Evolutionary conservation across 2,113 vertebrate species (phyloP), one percentile per base, ranked within the genome.

Genomic region (Camelus bactrianus): DNA sequence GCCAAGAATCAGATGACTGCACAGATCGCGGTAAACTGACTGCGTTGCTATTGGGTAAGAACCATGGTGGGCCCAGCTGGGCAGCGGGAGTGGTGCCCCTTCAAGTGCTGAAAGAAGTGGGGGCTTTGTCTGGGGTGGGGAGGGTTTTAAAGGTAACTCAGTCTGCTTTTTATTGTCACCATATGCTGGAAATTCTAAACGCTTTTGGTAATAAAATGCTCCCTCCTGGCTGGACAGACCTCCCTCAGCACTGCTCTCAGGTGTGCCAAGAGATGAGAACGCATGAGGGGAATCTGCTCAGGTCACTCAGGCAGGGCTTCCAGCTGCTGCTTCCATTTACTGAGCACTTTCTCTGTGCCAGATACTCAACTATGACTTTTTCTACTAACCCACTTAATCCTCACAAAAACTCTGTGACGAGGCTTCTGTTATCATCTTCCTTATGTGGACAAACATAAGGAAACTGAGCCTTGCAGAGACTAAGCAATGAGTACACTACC

Each of bases 51-150:
- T 0, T 24, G 54, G 48, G 52, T 4, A 17, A 12, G 65, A 69
- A 32, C 26, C 8, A 8, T 1, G 15, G 28, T 2, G 7, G 20
- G 2, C 0, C 4, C 11, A 6, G 7, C 0, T 1, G 48, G 50
- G 0, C 16, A 32, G 5, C 4, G 42, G n/a, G 8, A 3, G 15
- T 0, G 35, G 4, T 0, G 0, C 0, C 13, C 20, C 22, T 22
- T 19, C n/a, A 0, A n/a, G n/a, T 10, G 4, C 77, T 15, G 73
- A 48, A 38, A 17, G 46, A 50, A 3, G 42, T 1, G 13, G 38
- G 38, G 17, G 4, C n/a, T 67, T 72, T 14, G 32, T 48, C 67
- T 64, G 2, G 2, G 7, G 10, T 38, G 38, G 38, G 38, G 38
- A 38, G 28, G 72, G 20, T 7, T 30, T 46, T 35, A 22, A 62